phyloP scores from a whole-genome alignment of 1,140 invertebrate species.

The Anagrus nilaparvatae region DNA sequence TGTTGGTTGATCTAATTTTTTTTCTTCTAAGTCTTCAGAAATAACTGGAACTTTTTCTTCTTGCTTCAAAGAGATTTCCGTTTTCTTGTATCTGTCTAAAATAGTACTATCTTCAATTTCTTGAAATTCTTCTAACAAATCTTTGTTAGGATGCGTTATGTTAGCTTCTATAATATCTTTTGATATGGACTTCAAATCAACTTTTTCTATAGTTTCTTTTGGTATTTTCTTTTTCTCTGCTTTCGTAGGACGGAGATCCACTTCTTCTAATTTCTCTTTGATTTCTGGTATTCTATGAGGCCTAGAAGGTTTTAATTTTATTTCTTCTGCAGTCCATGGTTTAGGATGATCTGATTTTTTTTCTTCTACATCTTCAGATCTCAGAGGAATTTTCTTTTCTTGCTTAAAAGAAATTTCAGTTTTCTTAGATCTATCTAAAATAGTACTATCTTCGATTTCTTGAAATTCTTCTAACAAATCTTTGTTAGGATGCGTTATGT shows the following conservation, averaged over 20 bases:
- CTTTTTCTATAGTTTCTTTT: conserved; percentile 25
- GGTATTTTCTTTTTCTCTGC: conserved; percentile 24
- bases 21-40: conserved; percentile 15
- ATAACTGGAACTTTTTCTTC: conserved; percentile 12
- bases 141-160: too few species aligned
- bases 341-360: conserved; percentile 19
- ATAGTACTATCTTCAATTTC: too few species aligned
- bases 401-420: too few species aligned
- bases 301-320: conserved; percentile 30
- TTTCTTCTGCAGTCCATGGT: conserved; percentile 46
- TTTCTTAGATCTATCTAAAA: conserved; percentile 10
- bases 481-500: too few species aligned
- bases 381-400: too few species aligned
- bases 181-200: conserved; percentile 19
- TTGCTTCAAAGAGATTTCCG: conserved; percentile 11
- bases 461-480: conserved; percentile 6
- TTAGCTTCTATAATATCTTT: conserved; percentile 8
- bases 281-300: conserved; percentile 32
- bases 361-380: too few species aligned
- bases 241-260: conserved; percentile 42
- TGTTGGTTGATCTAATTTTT: conserved; percentile 30
- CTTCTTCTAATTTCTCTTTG: conserved; percentile 35
- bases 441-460: conserved; percentile 9
- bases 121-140: too few species aligned
- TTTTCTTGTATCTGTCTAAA: too few species aligned